Evolutionary conservation across 2,113 vertebrate species (phyloP), one percentile per base, ranked within the genome.

Genomic region (Ellobius talpinus): DNA sequence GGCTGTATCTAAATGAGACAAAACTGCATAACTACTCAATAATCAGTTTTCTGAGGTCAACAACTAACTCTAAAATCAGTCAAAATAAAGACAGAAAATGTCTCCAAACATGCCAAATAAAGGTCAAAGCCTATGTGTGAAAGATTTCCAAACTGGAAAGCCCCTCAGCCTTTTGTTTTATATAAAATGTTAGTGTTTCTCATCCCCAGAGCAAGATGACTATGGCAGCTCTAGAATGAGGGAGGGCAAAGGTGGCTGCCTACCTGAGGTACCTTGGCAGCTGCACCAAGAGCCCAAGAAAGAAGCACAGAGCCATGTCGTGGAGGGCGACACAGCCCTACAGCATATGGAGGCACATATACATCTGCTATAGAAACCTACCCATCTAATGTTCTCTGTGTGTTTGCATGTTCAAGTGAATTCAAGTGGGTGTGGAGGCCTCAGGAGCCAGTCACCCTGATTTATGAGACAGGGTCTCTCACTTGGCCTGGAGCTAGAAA

Each of bases 81-180:
- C 74, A 93, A 90, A 96, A 89, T 2, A 39, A 73, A 87, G 61
- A 58, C 91, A 85, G 13, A 91, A 93, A 85, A 88, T 76, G 39
- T 85, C 89, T 94, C 76, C 85, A 42, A 94, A 95, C 52, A 92
- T 33, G 5, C 52, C 36, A 96, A 97, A 72, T 78, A 85, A 95
- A 87, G 79, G 87, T 85, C 50, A 95, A 95, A 96, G 87, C 31
- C 66, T 55, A 42, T 0, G 16, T 50, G 74, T 50, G 10, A 85
- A 85, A 91, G 89, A 90, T 33, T 93, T 94, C 65, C 91, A 92
- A 68, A 89, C 0, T 86, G 93, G 19, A 73, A 97, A 95, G 50
- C 76, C 76, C 89, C 86, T 94, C 5, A 81, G 4, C 21, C 94
- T 89, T 93, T 76, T 65, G 39, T 82, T 93, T 94, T 58, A 96